Evolutionary conservation across 2,888 invertebrate genomes (phyloP).

Genomic region (Nebria salina): DNA sequence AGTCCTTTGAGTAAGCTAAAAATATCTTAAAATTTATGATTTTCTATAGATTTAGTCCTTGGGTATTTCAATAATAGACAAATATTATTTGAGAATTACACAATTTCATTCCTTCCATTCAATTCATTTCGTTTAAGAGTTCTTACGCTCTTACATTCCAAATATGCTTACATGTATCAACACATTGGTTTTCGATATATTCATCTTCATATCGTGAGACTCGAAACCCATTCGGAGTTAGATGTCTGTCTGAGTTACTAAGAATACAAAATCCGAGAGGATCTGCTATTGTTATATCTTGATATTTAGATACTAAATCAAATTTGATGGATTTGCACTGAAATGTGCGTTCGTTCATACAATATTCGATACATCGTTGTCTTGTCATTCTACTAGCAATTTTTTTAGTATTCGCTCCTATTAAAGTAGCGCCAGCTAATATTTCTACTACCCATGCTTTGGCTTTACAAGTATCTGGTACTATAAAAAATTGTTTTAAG

Average conservation of each 20-base stretch:
- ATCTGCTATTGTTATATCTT: conserved; percentile 49
- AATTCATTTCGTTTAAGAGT: no score
- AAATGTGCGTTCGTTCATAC: conserved; percentile 66
- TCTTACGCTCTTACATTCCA: no score
- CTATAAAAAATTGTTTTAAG: conserved; percentile 56
- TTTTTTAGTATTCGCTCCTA: conserved; percentile 72
- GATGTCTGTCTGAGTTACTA: conserved; percentile 77
- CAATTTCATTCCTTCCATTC: no score
- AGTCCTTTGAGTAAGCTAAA: conserved; percentile 67
- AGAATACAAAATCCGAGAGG: conserved; percentile 74
- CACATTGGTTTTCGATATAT: conserved; percentile 86
- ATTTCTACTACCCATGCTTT: conserved; percentile 81
- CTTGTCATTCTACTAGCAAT: conserved; percentile 71
- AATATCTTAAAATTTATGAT: neutral
- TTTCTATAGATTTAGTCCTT: neutral
- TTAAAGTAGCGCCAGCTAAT: conserved; percentile 78
- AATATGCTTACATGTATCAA: conserved; percentile 64
- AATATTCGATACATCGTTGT: conserved; percentile 74
- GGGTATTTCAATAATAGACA: no score
- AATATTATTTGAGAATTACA: no score
- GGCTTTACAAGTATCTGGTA: conserved; percentile 66
- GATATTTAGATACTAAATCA: conserved; percentile 51
- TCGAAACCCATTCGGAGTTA: conserved; percentile 80
- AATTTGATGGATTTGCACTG: conserved; percentile 69
- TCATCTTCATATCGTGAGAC: conserved; percentile 79